Percentiles rank a stretch among this genome's conserved stretches.
phyloP scores from a whole-genome alignment of 2,888 invertebrate species.

The Heteropelma amictum region DNA sequence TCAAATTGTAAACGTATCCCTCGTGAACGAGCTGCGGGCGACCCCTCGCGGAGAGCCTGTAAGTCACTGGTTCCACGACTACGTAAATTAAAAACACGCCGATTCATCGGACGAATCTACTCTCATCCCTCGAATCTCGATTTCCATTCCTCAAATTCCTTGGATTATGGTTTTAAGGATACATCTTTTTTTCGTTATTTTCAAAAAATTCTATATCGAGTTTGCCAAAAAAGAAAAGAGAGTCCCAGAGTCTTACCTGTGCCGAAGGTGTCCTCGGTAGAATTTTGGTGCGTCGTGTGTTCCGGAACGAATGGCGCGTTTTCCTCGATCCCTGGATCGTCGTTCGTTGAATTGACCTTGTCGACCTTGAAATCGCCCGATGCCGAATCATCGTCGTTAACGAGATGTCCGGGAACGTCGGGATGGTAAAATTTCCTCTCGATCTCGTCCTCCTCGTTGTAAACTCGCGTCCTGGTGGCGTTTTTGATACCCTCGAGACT shows the following conservation, averaged over 20 bases:
- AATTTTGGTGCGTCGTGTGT: neutral
- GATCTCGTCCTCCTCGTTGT: conserved; percentile 18
- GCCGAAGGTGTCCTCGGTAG: conserved; percentile 7
- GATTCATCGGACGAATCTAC: neutral
- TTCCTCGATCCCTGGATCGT: conserved; percentile 9
- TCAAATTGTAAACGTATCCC: conserved; percentile 71
- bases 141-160: no score
- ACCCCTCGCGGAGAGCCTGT: conserved; percentile 68
- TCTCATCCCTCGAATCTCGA: no score
- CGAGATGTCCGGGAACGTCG: no score
- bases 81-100: neutral
- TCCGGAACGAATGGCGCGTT: conserved; percentile 13
- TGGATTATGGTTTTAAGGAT: no score
- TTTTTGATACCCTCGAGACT: neutral
- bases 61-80: conserved; percentile 65
- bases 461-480: neutral
- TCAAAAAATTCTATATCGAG: no score
- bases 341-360: conserved; percentile 49
- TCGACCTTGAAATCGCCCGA: no score
- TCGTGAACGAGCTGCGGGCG: conserved; percentile 68
- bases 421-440: conserved; percentile 12
- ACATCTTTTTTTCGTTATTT: no score
- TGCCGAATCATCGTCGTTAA: conserved; percentile 9
- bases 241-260: conserved; percentile 17
- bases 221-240: no score